Base-by-base conservation (phyloP, 1,140 invertebrate genomes). In the Nasonia vitripennis region DNA sequence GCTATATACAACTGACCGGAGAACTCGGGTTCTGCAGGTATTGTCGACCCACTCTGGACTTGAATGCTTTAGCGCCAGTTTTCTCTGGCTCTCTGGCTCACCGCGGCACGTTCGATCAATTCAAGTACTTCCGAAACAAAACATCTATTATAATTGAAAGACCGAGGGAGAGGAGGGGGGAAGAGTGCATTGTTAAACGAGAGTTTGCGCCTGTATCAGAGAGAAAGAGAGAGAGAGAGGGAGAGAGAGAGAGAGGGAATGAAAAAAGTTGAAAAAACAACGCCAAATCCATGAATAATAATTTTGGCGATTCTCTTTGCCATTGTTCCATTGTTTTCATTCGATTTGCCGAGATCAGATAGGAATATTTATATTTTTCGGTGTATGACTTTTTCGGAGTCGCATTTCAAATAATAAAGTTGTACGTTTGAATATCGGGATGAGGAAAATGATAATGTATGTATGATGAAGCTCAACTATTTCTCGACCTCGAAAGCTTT, bases 41-140 rank as follows among this genome's bases (percentile, higher is more conserved):
- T 78, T 79, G 67, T 84, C 6, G 27, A 71, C 62, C 68, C 48
- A 11, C 74, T 78, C 45, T 78, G 62, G n/a, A 14, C 31, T 84
- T 79, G 67, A 84, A 79, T 84, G 31, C 77, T 73, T 84, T 71
- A 79, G 48, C 17, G 45, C 37, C 51, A 84, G 68, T 84, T 84
- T 84, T 84, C 77, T 75, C 27, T 31, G 83, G 45, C 45, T 45
- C 45, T 45, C 67, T 31, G 83, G 45, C 45, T 45, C 67, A 37
- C 74, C 48, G 68, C 51, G 27, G 27, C 83, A 73, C 77, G 77
- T 79, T 79, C 68, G 68, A 83, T 78, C 82, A 37, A 78, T 78
- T 83, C 14, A 34, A 77, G 51, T 67, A 83, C 12, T 77, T 83
- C 11, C 23, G 11, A 55, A 74, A 71, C 71, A 74, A 74, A 78